These are phyloP conservation scores for Mionectes olivaceus DNA, from an alignment of 2,797 vertebrate genomes.

Conservation along the genomic window DNA sequence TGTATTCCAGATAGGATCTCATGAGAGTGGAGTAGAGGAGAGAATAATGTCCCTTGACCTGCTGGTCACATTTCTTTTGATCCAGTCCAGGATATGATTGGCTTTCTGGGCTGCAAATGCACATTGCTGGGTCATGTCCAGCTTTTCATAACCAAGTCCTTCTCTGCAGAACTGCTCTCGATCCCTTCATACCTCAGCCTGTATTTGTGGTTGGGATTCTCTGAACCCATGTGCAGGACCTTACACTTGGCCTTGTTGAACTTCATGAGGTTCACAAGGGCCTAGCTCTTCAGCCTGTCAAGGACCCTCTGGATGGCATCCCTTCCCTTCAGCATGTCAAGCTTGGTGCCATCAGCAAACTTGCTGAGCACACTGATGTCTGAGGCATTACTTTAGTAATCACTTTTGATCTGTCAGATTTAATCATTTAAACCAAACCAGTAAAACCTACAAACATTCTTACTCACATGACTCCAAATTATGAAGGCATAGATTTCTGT, in stretches of 20 bases:
- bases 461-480: not conserved
- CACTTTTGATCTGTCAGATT: not conserved
- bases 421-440: not conserved
- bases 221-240: accelerated
- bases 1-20: not conserved
- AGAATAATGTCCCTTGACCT: accelerated
- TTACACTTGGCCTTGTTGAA: not conserved
- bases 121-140: not conserved
- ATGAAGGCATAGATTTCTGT: not conserved
- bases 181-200: not conserved
- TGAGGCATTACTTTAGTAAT: not conserved
- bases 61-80: not conserved
- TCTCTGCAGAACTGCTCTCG: not conserved
- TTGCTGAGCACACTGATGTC: not conserved
- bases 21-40: accelerated
- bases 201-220: not conserved
- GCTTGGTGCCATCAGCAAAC: not conserved
- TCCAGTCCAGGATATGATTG: not conserved
- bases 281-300: not conserved
- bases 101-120: not conserved
- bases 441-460: not conserved
- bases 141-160: not conserved
- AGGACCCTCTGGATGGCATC: not conserved
- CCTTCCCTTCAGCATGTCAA: not conserved
- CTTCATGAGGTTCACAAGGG: not conserved